Evolutionary conservation across 2,797 vertebrate genomes (phyloP), one percentile per base, ranked within the genome.

Genomic region (Cirrhinus mrigala): DNA sequence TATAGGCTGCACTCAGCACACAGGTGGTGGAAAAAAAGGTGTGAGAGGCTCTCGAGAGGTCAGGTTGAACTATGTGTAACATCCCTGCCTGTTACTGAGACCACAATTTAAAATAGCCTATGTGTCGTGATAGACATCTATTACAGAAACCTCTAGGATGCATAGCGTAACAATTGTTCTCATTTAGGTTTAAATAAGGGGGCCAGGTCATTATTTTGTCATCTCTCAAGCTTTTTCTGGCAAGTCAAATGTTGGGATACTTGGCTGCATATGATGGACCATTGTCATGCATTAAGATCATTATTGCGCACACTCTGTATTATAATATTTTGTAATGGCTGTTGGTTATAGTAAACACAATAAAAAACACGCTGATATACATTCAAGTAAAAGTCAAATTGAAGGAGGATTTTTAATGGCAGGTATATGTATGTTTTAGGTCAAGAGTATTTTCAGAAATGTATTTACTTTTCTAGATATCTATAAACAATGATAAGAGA

Each of bases 31-130:
- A 27, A 16, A 48, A 11, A 27, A 29, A 69, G 16, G 16, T 12
- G 15, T 50, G 11, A 46, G 7, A 46, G 74, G 40, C 60, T 69
- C n/a, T 68, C n/a, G 22, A 69, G 22, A 77, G 83, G 83, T 84
- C 83, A 84, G 83, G 33, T 12, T 84, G 75, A 84, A 78, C 83
- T 70, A n/a, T 0, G 40, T 78, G 37, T 78, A 84, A 69, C 64
- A 60, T 29, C 48, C 37, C 33, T 56, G 33, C 50, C 33, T 69
- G 48, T 78, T 78, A 58, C 83, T 48, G 18, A 84, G 37, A 69
- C 50, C 20, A 6, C 18, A 64, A 33, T 52, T 52, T 83, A 24
- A 66, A 73, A 71, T 71, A 71, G 54, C 29, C 14, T 14, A 37
- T 58, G 29, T 68, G 50, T 37, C 18, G 2, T 40, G 29, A 18